Evolutionary conservation across 2,797 vertebrate genomes (phyloP).

Genomic region (Etheostoma perlongum): DNA sequence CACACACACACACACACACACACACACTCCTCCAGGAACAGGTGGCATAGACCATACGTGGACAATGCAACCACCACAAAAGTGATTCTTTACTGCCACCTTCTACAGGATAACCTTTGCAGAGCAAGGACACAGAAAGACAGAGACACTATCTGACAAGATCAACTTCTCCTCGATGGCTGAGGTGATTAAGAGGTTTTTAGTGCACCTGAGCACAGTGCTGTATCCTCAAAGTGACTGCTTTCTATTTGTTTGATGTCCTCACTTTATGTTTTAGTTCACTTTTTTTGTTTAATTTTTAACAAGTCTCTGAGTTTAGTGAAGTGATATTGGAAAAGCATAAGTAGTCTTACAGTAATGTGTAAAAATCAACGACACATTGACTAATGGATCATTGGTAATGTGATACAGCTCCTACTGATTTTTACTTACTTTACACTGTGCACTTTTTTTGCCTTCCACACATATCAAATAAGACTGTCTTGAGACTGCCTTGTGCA

Average conservation of each 20-base stretch:
- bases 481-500: slow-evolving; percentile 43
- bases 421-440: slow-evolving; percentile 2
- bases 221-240: slow-evolving; percentile 3
- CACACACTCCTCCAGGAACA: slow-evolving; percentile 67
- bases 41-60: slow-evolving; percentile 72
- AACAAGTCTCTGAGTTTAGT: not conserved
- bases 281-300: not conserved
- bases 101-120: slow-evolving; percentile 78
- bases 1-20: slow-evolving; percentile 2
- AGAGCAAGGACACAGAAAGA: slow-evolving; percentile 77
- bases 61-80: slow-evolving; percentile 67
- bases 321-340: not conserved
- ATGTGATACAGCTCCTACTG: not conserved
- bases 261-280: slow-evolving; percentile 39
- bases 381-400: slow-evolving; percentile 6
- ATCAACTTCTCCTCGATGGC: slow-evolving; percentile 67
- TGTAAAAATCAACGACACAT: not conserved
- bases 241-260: slow-evolving; percentile 38
- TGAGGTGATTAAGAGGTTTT: slow-evolving; percentile 63
- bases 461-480: slow-evolving; percentile 2
- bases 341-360: not conserved
- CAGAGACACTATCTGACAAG: slow-evolving; percentile 77
- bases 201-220: slow-evolving; percentile 64
- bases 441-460: slow-evolving; percentile 11
- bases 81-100: slow-evolving; percentile 76